Percentiles rank a stretch among this genome's conserved stretches.
Evolutionary conservation across 2,888 invertebrate genomes (phyloP).

Genomic region (Sarcophaga caerulescens): DNA sequence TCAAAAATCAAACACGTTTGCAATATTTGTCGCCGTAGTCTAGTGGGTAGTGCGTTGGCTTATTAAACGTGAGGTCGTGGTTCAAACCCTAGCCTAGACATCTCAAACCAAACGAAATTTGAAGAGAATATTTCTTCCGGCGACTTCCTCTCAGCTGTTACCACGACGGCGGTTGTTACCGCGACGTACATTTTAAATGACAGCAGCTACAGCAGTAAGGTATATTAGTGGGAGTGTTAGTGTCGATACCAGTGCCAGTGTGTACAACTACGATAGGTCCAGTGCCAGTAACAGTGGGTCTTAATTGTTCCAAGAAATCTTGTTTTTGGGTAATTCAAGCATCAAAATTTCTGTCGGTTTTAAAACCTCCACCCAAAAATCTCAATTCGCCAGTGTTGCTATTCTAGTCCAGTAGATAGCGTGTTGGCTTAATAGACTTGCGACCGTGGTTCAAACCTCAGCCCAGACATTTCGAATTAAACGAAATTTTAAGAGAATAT

Average conservation of each 20-base stretch:
- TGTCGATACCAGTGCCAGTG: slow-evolving; percentile 10
- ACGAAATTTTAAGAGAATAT: too few relatives aligned
- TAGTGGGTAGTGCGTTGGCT: too few relatives aligned
- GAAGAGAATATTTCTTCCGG: too few relatives aligned
- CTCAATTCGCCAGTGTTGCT: slow-evolving; percentile 73
- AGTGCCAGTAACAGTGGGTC: slow-evolving; percentile 67
- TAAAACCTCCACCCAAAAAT: slow-evolving; percentile 70
- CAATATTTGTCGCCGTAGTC: too few relatives aligned
- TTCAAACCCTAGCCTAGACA: too few relatives aligned
- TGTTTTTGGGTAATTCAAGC: slow-evolving; percentile 71
- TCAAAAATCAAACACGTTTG: too few relatives aligned
- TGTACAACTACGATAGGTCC: neutral
- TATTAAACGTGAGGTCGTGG: too few relatives aligned
- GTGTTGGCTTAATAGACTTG: too few relatives aligned
- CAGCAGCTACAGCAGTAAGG: neutral
- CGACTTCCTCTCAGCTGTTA: neutral
- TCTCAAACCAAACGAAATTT: too few relatives aligned
- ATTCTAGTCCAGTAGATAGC: slow-evolving; percentile 64
- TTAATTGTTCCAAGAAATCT: slow-evolving; percentile 74
- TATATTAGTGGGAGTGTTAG: neutral
- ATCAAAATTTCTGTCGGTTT: slow-evolving; percentile 54
- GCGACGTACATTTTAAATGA: neutral
- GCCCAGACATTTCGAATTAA: too few relatives aligned
- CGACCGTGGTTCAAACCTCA: too few relatives aligned
- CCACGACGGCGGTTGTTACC: slow-evolving; percentile 50